phyloP scores from a whole-genome alignment of 1,140 invertebrate species.

The Cydia strobilella region DNA sequence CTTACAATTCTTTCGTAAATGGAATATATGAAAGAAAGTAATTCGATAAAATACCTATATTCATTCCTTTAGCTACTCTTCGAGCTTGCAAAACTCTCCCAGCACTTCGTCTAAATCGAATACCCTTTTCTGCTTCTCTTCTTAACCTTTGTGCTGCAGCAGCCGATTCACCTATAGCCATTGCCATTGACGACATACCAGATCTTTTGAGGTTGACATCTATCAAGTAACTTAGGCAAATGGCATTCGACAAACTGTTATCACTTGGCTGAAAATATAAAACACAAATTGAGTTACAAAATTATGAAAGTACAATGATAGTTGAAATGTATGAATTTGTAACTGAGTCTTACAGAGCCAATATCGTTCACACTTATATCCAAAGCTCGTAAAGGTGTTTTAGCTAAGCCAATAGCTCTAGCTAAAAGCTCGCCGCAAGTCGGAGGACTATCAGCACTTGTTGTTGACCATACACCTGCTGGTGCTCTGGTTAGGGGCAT shows the following conservation, averaged over 20 bases:
- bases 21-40: too few species aligned
- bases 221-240: conserved; percentile 69
- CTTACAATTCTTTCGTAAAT: too few species aligned
- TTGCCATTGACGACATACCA: conserved; percentile 67
- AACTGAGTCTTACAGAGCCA: conserved; percentile 56
- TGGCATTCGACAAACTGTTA: conserved; percentile 65
- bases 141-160: conserved; percentile 67
- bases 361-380: conserved; percentile 75
- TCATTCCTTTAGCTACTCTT: conserved; percentile 73
- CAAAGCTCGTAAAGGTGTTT: conserved; percentile 67
- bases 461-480: conserved; percentile 69
- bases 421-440: conserved; percentile 73
- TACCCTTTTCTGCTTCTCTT: conserved; percentile 72
- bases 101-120: conserved; percentile 72
- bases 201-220: conserved; percentile 73
- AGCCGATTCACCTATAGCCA: conserved; percentile 71
- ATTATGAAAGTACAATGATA: too few species aligned
- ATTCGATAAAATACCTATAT: conserved; percentile 57
- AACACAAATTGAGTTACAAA: conserved; percentile 5
- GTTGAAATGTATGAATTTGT: not conserved
- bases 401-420: conserved; percentile 70
- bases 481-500: conserved; percentile 61
- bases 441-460: conserved; percentile 69
- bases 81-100: conserved; percentile 68
- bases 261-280: conserved; percentile 65